phyloP scores from a whole-genome alignment of 92 coral and sea anemone genomes.

The Blastomussa wellsi region DNA sequence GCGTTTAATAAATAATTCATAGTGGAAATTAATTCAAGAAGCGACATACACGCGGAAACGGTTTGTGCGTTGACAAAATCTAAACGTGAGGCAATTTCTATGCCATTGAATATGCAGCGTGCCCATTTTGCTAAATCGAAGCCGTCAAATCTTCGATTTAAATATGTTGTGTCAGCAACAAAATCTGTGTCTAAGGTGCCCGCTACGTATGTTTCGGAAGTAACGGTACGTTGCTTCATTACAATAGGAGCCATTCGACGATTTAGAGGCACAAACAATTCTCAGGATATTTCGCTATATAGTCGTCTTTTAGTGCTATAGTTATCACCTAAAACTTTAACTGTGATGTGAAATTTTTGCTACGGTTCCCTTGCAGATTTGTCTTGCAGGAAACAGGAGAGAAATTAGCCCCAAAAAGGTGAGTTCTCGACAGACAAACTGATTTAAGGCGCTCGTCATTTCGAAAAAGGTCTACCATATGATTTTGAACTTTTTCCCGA shows the following conservation, averaged over 20 bases:
- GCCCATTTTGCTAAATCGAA: conserved; percentile 4
- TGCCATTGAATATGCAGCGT: conserved; percentile 17
- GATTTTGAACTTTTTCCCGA: not conserved
- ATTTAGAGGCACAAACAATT: conserved; percentile 1
- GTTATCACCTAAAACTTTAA: not conserved
- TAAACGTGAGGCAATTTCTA: not conserved
- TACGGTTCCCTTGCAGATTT: not conserved
- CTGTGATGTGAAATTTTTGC: not conserved
- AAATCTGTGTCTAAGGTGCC: not conserved
- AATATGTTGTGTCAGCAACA: not conserved
- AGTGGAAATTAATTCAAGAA: conserved; percentile 19
- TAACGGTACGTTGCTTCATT: conserved; percentile 14
- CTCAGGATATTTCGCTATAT: not conserved
- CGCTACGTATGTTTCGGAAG: conserved; percentile 13
- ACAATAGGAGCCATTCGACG: not conserved
- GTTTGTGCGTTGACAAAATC: not conserved
- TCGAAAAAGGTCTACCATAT: not conserved
- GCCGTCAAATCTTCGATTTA: not conserved
- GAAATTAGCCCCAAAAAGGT: conserved; percentile 1
- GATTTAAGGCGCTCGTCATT: not conserved
- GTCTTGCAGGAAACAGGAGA: conserved; percentile 16
- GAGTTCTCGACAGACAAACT: too few relatives aligned
- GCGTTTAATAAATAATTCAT: conserved; percentile 25
- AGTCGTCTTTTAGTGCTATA: not conserved
- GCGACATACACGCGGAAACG: conserved; percentile 32